Evolutionary conservation across 2,888 invertebrate species (phyloP), one percentile per base, ranked within the genome.

Genomic region (Noctua janthina): DNA sequence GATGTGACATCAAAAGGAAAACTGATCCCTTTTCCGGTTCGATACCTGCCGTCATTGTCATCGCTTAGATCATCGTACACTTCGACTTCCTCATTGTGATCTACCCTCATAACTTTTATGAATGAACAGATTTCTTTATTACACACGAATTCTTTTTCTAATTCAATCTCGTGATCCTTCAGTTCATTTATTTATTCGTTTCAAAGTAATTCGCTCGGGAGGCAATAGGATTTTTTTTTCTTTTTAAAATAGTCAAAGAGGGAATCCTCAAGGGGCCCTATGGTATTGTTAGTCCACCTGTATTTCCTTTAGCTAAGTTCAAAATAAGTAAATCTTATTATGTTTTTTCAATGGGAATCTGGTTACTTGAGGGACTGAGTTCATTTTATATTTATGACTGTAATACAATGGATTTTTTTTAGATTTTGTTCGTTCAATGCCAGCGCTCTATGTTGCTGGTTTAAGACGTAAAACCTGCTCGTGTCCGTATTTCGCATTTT

Each of bases 241-340:
- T 94, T 96, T 96, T 96, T 96, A 96, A 95, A 96, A 95, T 95
- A 96, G 95, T 95, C 95, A 93, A 95, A 94, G 94, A 93, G 93
- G 94, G 91, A 92, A 90, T 89, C 86, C 94, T 91, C 94, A 81
- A 91, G 95, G 95, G 95, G 92, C 88, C 79, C 86, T 81, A 83
- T 87, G 85, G 92, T 90, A 96, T 96, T 97, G 96, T 97, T 93
- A 91, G 94, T 92, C 92, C 94, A 96, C 96, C 95, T 96, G 96
- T 94, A 95, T 95, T 94, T 94, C 90, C 93, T 94, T 92, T 90
- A 88, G 91, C 91, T 91, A 93, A 95, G 93, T 94, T 93, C 90
- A 93, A 94, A 92, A 93, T 92, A 93, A 95, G 94, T 93, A 95
- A 96, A 96, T 95, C 95, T 95, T 95, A 95, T 96, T 96, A 96